A percentile compares a stretch with the other conserved stretches of the same genome.
phyloP scores from a whole-genome alignment of 2,797 vertebrate species.

The Rhynchotus rufescens region DNA sequence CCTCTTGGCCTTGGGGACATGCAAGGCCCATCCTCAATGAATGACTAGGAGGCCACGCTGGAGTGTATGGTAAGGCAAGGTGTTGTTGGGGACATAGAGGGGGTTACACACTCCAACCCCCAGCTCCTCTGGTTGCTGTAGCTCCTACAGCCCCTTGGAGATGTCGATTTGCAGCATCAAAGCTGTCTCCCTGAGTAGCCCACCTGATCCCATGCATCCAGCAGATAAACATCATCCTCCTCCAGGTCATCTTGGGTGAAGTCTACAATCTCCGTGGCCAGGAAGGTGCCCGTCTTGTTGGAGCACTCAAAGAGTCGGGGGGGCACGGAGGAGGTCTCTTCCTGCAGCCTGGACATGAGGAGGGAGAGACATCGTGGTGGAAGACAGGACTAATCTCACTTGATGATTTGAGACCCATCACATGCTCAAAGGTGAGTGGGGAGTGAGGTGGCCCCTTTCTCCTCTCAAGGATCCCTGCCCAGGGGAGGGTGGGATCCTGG shows the following conservation, averaged over 20 bases:
- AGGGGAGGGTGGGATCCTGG: no score
- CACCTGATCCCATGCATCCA: constrained; percentile 91
- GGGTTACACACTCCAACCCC: neutral
- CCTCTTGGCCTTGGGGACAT: neutral
- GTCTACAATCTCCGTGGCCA: constrained; percentile 85
- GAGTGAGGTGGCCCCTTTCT: neutral
- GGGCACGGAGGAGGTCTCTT: constrained; percentile 70
- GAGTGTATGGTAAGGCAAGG: neutral
- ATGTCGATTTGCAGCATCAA: neutral
- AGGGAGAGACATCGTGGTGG: rapidly evolving
- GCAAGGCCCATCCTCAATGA: rapidly evolving
- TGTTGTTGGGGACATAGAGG: rapidly evolving
- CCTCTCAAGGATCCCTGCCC: neutral
- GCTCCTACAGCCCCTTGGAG: rapidly evolving
- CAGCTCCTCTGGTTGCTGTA: neutral
- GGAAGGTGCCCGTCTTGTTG: constrained; percentile 86
- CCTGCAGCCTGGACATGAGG: constrained; percentile 80
- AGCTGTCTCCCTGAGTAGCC: neutral
- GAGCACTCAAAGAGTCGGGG: constrained; percentile 90
- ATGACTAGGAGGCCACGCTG: neutral
- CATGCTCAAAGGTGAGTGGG: neutral
- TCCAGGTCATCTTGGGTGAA: constrained; percentile 89
- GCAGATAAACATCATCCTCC: constrained; percentile 86
- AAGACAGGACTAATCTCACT: neutral
- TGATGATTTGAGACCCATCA: neutral